Base-by-base conservation (phyloP, 2,797 vertebrate species). In the Hydrophis major region DNA sequence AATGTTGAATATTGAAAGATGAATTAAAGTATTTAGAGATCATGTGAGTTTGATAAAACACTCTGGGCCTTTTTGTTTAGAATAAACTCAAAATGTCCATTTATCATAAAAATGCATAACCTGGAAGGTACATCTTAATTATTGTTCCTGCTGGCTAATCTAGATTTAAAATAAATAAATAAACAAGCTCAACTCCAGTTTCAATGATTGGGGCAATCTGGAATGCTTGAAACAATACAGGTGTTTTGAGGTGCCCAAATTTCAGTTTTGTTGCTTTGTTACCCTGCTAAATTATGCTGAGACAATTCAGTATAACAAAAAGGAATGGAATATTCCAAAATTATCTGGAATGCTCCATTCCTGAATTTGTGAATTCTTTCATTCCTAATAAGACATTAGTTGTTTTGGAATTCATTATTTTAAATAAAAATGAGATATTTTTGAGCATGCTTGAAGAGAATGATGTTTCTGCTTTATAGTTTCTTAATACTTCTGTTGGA, bases 401-500 rank as follows among this genome's bases (percentile, higher is more conserved):
- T 59, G 42, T 66, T 89, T n/a, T 53, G 25, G 25, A 14, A 83
- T 60, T 25, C 61, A 1, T 32, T 20, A 50, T 83, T 89, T 89
- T n/a, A 32, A 93, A 86, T 92, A 63, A 4, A 59, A 57, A 69
- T 0, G 0, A 92, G 37, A 86, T 22, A 42, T 25, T 47, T 7
- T 25, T 13, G 53, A 60, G 90, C 61, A 55, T 88, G n/a, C 22
- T 90, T 27, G 83, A 56, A 53, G 28, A 53, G 61, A 86, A 86
- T 47, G 37, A 83, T 83, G 55, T 28, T 53, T 87, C 28, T 89
- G 25, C 60, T 47, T 74, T 83, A 53, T 25, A 4, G 42, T 12
- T 88, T 60, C 90, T 66, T 93, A 93, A 93, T 91, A 87, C 50
- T 91, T 86, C 92, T 74, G 90, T 74, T 95, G 94, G 57, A 94